Base-by-base conservation (phyloP, 2,797 vertebrate species). In the Sebastes trivittatus region DNA sequence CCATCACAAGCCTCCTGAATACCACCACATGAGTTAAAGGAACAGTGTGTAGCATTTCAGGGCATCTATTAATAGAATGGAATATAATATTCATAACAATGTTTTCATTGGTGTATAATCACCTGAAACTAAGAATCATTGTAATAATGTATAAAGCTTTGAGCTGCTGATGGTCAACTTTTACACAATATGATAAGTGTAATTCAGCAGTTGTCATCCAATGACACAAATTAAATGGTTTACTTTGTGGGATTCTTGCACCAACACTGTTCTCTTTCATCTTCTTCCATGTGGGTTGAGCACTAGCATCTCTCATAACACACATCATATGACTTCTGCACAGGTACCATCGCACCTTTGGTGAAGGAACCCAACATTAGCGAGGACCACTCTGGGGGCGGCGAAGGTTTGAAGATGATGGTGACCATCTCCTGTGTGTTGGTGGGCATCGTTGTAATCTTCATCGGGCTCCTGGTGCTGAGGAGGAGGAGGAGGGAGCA, bases 311-410 rank as follows among this genome's bases (percentile, higher is more conserved):
- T 60, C 7, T 76, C 4, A 59, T 72, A 29, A 85, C 13, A 30
- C 16, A 27, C 29, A 6, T 56, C 34, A 9, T 46, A 2, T 76
- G 18, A 56, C 64, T 9, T 70, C 55, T 73, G 16, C 61, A 20
- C 94, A 99, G 98, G 98, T 94, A 99, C 98, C 70, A 98, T 99
- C 84, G 97, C 98, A 56, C 98, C 98, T 10, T 94, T 99, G 90
- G 97, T 98, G 84, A 98, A 98, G 81, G 97, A 97, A 0, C 97
- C 97, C 10, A 98, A 97, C 34, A 96, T 97, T 75, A 97, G 95
- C 2, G 96, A 97, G 52, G 97, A 96, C 65, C 96, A 95, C 74
- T 91, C 97, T 73, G 94, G 95, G 0, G 96, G 95, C 82, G 97
- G 97, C 0, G 97, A 97, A 88, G 98, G 98, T 38, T 92, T 99